Evolutionary conservation across 2,113 vertebrate genomes (phyloP).

Genomic region (Camelus dromedarius): DNA sequence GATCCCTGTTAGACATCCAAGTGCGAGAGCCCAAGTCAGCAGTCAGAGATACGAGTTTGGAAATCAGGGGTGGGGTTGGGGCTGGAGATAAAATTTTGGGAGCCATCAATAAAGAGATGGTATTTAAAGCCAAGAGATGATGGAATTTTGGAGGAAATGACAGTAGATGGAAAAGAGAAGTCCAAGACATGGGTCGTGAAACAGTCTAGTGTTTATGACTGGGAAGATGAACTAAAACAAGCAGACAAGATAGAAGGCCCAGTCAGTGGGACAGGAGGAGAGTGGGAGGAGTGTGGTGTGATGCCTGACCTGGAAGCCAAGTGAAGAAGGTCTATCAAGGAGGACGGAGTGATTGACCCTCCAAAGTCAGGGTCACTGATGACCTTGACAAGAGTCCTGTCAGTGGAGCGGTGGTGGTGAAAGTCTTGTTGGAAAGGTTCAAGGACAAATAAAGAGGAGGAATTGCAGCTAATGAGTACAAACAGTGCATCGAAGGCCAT

Average conservation of each 20-base stretch:
- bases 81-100: neutral
- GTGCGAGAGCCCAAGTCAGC: neutral
- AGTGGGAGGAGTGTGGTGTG: neutral
- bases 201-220: neutral
- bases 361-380: neutral
- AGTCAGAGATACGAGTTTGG: neutral
- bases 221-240: neutral
- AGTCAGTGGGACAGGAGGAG: neutral
- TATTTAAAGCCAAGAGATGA: constrained; percentile 1
- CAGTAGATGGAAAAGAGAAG: constrained; percentile 12
- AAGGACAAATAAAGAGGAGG: constrained; percentile 12
- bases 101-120: neutral
- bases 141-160: neutral
- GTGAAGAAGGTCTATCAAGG: neutral
- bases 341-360: neutral
- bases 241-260: neutral
- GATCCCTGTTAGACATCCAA: neutral
- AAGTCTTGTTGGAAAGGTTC: neutral
- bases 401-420: neutral
- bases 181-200: neutral
- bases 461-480: neutral
- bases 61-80: neutral
- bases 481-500: neutral
- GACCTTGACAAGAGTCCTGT: neutral
- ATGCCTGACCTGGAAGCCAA: neutral